phyloP scores from a whole-genome alignment of 2,888 invertebrate genomes.

The Drosophila bunnanda region DNA sequence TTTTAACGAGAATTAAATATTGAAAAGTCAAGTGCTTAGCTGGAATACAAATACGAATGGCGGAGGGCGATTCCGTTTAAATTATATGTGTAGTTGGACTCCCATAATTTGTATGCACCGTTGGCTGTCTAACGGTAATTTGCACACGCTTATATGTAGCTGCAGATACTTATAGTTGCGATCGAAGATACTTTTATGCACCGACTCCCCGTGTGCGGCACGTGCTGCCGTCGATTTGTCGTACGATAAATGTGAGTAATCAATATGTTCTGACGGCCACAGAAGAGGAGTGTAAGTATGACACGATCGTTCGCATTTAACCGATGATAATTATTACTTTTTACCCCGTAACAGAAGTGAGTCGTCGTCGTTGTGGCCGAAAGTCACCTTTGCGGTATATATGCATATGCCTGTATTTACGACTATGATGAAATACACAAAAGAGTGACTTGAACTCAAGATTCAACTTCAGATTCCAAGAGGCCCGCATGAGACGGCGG shows the following conservation, averaged over 20 bases:
- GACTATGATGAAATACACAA: constrained; percentile 66
- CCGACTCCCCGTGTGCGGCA: constrained; percentile 20
- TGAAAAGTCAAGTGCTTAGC: constrained; percentile 41
- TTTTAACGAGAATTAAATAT: constrained; percentile 50
- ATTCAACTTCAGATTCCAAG: constrained; percentile 49
- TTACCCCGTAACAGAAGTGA: constrained; percentile 8
- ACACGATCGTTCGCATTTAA: constrained; percentile 52
- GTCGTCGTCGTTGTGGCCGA: constrained; percentile 1
- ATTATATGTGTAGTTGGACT: constrained; percentile 26
- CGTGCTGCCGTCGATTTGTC: constrained; percentile 42
- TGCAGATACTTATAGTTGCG: constrained; percentile 20
- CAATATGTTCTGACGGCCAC: constrained; percentile 36
- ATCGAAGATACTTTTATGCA: constrained; percentile 11
- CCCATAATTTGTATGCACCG: constrained; percentile 44
- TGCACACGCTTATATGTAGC: constrained; percentile 31
- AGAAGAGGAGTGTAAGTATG: constrained; percentile 19
- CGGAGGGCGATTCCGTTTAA: constrained; percentile 3
- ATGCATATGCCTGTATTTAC: constrained; percentile 35
- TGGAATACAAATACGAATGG: constrained; percentile 31
- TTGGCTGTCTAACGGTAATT: constrained; percentile 39
- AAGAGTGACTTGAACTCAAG: constrained; percentile 40
- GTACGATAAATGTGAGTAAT: constrained; percentile 51
- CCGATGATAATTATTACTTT: constrained; percentile 39
- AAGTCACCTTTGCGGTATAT: constrained; percentile 4
- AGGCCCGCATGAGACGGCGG: constrained; percentile 56